Base-by-base conservation (phyloP, 1,140 invertebrate species). In the Palaemon carinicauda region DNA sequence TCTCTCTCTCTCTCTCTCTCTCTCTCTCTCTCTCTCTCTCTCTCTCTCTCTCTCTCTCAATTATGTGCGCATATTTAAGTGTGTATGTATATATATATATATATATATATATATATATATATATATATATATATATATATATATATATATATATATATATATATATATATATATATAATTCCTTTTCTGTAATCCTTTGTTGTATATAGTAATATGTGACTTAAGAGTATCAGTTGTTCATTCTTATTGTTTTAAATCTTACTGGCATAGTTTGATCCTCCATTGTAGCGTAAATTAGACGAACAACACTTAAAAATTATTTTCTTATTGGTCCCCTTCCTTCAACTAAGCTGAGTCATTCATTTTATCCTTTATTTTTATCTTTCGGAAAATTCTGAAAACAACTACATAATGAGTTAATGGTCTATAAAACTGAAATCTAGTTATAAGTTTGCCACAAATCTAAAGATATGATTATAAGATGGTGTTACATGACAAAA, bases 91-190 rank as follows among this genome's bases (percentile, higher is more conserved):
- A 10, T 54, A 10, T 77, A 50, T 51, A 50, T 51, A 17, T 77
- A 1, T 41, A 21, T 50, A 50, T 77, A 50, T 41, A 50, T 80
- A 54, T 80, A 54, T 80, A 54, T 80, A 80, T 56, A 80, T 9
- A 80, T 54, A 80, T 80, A 80, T 80, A 80, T 54, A 80, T 54
- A 80, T n/a, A n/a, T 60, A 54, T 80, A 54, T 80, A 54, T 80
- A 54, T 56, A 24, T 80, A 56, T 77, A 54, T 60, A 33, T 54
- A n/a, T 79, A 12, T 21, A 69, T 29, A 24, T 1, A 15, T 27
- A n/a, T 9, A 0, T 3, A 80, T 53, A 21, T 14, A 50, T 10
- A 52, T 53, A 51, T 60, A 29, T 41, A 12, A 5, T 12, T 41
- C 27, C 69, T 73, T 24, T 4, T 73, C 27, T 31, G 15, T 15